phyloP scores from a whole-genome alignment of 2,797 vertebrate genomes.

The Pachyuromys duprasi region DNA sequence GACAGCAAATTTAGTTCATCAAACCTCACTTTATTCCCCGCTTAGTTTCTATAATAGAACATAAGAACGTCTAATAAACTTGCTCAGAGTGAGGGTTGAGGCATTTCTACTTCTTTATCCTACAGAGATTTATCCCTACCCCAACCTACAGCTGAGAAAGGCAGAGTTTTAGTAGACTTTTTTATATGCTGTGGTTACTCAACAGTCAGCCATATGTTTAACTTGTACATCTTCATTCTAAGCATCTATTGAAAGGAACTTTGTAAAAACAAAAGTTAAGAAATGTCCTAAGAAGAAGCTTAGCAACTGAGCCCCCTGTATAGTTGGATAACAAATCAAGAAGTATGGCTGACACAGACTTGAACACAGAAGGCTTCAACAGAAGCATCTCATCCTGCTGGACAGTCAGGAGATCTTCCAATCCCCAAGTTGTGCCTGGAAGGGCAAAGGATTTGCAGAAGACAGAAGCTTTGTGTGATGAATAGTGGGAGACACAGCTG shows the following conservation, averaged over 20 bases:
- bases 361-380: not conserved
- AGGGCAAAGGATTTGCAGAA: not conserved
- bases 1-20: not conserved
- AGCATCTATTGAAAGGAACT: not conserved
- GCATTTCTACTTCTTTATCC: not conserved
- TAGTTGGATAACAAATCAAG: not conserved
- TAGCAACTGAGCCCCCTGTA: not conserved
- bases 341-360: not conserved
- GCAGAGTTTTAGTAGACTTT: not conserved
- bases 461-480: not conserved
- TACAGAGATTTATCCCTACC: rapidly evolving
- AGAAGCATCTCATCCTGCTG: no score
- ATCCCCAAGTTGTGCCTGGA: not conserved
- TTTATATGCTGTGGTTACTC: not conserved
- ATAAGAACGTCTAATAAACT: not conserved
- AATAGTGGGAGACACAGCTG: not conserved
- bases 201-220: not conserved
- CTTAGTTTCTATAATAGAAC: not conserved
- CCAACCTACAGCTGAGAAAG: not conserved
- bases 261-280: not conserved
- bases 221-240: not conserved
- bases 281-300: not conserved
- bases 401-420: not conserved
- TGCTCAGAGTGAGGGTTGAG: not conserved
- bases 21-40: not conserved